These are phyloP conservation scores for Octonoba sinensis DNA, from an alignment of 2,888 invertebrate species.

Conservation along the genomic window DNA sequence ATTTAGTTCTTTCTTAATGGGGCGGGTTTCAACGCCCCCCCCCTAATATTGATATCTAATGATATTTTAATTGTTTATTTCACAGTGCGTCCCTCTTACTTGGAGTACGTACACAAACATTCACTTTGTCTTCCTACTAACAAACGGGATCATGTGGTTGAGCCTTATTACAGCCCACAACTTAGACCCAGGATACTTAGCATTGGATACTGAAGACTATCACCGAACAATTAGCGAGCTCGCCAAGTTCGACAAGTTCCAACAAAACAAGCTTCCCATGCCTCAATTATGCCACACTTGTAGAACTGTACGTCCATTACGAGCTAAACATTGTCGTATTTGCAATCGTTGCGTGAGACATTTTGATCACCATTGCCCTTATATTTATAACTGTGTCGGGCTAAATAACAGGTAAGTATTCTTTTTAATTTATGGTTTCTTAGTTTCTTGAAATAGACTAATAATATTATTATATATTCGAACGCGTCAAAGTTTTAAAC, in stretches of 20 bases:
- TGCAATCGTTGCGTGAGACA: constrained; percentile 91
- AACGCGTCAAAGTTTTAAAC: too few relatives aligned
- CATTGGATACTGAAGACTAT: constrained; percentile 90
- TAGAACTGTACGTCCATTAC: constrained; percentile 84
- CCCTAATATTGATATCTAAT: too few relatives aligned
- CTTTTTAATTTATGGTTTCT: neutral
- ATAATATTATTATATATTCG: too few relatives aligned
- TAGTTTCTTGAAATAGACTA: too few relatives aligned
- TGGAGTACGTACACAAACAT: constrained; percentile 89
- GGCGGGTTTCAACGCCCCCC: too few relatives aligned
- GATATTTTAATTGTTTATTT: too few relatives aligned
- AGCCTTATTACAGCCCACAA: constrained; percentile 91
- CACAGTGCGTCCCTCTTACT: constrained; percentile 86
- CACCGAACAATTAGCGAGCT: constrained; percentile 91
- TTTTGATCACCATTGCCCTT: constrained; percentile 95
- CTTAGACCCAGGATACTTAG: constrained; percentile 89
- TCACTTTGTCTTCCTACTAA: constrained; percentile 90
- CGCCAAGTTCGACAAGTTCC: constrained; percentile 92
- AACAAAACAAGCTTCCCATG: constrained; percentile 78
- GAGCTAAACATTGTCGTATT: constrained; percentile 92
- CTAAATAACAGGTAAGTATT: constrained; percentile 79
- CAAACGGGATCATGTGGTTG: constrained; percentile 93
- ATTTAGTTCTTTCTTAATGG: too few relatives aligned
- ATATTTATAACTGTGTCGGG: constrained; percentile 95
- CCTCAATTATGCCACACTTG: constrained; percentile 88